These are phyloP conservation scores for Odontamblyopus lacepedii DNA, from an alignment of 2,797 vertebrate species.

Conservation along the genomic window DNA sequence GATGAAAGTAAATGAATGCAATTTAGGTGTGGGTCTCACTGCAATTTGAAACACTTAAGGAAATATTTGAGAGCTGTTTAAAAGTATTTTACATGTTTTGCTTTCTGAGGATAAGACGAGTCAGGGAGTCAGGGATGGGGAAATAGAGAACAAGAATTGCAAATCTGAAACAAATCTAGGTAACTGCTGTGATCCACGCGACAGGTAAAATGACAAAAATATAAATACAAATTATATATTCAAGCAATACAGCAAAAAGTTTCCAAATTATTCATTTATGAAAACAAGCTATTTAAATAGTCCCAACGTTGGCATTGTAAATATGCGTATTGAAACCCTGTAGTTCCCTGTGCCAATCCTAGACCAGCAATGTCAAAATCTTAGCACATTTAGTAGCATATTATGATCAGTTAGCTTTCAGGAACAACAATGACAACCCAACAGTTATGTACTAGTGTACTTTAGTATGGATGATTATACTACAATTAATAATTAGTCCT, in stretches of 20 bases:
- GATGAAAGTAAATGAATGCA: slow-evolving; percentile 17
- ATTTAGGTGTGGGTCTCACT: slow-evolving; percentile 12
- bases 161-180: background rate
- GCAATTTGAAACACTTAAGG: background rate
- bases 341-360: background rate
- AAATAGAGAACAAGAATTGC: background rate
- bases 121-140: background rate
- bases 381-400: too few relatives aligned
- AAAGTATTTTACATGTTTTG: too few relatives aligned
- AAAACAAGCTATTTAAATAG: background rate
- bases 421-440: too few relatives aligned
- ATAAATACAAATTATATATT: too few relatives aligned
- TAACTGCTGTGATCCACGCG: too few relatives aligned
- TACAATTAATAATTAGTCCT: too few relatives aligned
- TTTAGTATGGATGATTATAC: too few relatives aligned
- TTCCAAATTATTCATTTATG: background rate
- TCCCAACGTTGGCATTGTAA: background rate
- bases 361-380: too few relatives aligned
- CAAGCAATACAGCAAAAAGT: too few relatives aligned
- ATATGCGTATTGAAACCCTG: background rate
- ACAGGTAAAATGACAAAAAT: too few relatives aligned
- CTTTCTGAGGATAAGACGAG: background rate
- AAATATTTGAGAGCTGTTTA: slow-evolving; percentile 2
- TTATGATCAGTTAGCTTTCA: too few relatives aligned
- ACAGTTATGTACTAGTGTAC: too few relatives aligned